A percentile compares a stretch with the other conserved stretches of the same genome.
phyloP scores from a whole-genome alignment of 2,113 vertebrate genomes.

The Benitochromis conjunctus region DNA sequence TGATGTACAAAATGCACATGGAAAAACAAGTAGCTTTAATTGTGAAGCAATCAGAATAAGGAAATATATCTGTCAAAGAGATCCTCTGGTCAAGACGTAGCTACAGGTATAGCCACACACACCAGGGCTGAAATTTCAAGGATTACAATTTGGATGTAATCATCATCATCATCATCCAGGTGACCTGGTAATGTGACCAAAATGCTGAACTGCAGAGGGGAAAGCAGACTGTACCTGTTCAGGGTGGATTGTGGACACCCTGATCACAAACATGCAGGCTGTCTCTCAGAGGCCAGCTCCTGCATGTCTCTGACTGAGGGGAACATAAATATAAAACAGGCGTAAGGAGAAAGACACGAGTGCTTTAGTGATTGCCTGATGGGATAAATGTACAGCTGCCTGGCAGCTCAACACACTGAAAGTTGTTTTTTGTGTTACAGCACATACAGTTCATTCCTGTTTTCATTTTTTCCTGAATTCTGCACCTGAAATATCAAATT shows the following conservation, averaged over 20 bases:
- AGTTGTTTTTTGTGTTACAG: background rate
- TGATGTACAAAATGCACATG: background rate
- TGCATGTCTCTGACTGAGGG: background rate
- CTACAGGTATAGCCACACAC: background rate
- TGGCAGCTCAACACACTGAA: background rate
- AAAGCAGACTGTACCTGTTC: background rate
- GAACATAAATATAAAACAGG: background rate
- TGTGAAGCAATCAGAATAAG: background rate
- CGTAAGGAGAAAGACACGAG: background rate
- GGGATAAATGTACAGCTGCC: background rate
- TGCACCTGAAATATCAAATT: background rate
- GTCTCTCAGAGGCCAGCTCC: background rate
- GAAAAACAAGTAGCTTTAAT: background rate
- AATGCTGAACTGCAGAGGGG: background rate
- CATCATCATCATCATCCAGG: background rate
- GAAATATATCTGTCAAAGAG: no score
- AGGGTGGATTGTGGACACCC: background rate
- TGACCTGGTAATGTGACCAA: background rate
- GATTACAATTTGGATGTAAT: background rate
- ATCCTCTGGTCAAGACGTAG: no score
- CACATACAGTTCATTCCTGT: background rate
- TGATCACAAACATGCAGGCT: background rate
- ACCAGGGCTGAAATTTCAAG: background rate
- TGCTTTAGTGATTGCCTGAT: conserved; percentile 7
- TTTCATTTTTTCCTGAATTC: background rate